Percentiles rank a stretch among this genome's conserved stretches.
Conservation (phyloP, 2,888 invertebrate species). For the Parnassius glacialis region DNA sequence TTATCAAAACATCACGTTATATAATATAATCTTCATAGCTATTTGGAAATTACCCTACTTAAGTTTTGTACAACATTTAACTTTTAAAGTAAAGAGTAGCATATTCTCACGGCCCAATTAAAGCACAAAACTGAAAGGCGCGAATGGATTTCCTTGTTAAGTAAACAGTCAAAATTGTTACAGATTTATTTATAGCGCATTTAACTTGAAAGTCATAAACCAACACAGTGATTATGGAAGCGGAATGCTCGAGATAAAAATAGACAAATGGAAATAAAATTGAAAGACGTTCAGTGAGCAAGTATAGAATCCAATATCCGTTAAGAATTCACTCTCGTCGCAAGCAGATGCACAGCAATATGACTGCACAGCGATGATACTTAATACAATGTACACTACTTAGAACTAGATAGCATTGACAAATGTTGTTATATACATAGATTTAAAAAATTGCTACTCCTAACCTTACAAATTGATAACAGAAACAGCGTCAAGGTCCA, state of each 20-base stretch:
- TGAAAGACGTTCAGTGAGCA: slow-evolving; percentile 19
- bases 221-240: slow-evolving; percentile 12
- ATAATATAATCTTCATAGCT: no score
- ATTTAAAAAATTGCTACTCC: no score
- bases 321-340: slow-evolving; percentile 2
- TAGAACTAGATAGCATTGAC: no score
- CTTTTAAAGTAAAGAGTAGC: slow-evolving; percentile 4
- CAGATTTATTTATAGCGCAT: slow-evolving; percentile 11
- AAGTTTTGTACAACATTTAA: slow-evolving; percentile 1
- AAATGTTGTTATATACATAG: no score
- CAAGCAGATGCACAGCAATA: neutral
- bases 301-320: slow-evolving; percentile 17
- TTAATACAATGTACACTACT: no score
- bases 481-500: no score
- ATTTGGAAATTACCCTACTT: neutral
- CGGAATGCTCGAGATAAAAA: slow-evolving; percentile 24
- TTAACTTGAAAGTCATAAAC: slow-evolving; percentile 1
- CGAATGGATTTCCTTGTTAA: neutral
- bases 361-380: no score
- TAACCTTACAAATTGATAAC: no score
- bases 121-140: slow-evolving; percentile 8
- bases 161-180: slow-evolving; percentile 8
- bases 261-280: slow-evolving; percentile 25
- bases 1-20: no score
- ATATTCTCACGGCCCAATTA: slow-evolving; percentile 13